These are phyloP conservation scores for Irena cyanogastra DNA, from an alignment of 2,113 vertebrate genomes.

Conservation along the genomic window DNA sequence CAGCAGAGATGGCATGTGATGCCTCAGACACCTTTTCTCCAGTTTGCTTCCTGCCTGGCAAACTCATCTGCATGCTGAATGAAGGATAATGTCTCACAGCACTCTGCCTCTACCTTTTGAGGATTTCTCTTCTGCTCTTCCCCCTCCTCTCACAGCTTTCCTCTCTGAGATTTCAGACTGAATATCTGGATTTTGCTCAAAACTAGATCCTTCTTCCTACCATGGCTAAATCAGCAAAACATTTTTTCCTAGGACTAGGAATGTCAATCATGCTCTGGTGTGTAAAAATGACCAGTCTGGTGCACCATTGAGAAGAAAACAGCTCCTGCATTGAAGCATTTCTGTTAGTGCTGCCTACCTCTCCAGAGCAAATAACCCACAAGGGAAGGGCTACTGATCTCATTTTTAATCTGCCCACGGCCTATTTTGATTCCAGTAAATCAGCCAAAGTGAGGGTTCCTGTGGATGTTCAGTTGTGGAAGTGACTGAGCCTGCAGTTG, in stretches of 20 bases:
- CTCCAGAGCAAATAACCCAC: background rate
- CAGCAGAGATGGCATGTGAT: conserved; percentile 7
- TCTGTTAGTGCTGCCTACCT: background rate
- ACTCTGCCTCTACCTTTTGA: background rate
- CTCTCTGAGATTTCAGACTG: background rate
- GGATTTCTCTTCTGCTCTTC: background rate
- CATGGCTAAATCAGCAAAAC: background rate
- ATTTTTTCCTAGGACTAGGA: background rate
- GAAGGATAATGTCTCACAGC: background rate
- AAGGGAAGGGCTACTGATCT: background rate
- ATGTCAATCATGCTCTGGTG: background rate
- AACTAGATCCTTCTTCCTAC: background rate
- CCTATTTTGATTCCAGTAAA: background rate
- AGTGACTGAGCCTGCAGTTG: background rate
- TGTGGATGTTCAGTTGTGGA: background rate
- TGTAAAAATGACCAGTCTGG: background rate
- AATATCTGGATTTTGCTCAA: background rate
- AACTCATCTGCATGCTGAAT: conserved; percentile 25
- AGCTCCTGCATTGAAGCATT: background rate
- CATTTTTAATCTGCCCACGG: background rate
- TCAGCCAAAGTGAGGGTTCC: background rate
- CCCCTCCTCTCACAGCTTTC: background rate
- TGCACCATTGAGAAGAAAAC: background rate
- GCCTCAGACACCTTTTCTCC: background rate
- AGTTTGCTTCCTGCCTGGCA: background rate